Evolutionary conservation across 2,888 invertebrate species (phyloP), one percentile per base, ranked within the genome.

Genomic region (Euplagia quadripunctaria): DNA sequence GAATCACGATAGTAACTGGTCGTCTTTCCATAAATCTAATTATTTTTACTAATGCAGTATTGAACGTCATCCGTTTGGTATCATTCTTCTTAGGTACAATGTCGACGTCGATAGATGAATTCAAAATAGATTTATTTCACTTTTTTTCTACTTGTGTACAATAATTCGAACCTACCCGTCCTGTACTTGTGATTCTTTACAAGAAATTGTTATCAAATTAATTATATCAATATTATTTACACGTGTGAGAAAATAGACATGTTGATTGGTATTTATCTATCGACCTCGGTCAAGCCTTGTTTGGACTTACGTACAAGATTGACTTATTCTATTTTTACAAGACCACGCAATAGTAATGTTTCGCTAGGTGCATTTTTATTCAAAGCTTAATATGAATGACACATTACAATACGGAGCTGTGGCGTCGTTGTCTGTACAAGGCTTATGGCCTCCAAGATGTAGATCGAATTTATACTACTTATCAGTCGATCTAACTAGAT

Each of bases 71-170:
- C 52, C 17, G 4, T n/a, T n/a, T 20, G 43, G 42, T 68, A 20
- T 58, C n/a, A 20, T 2, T 70, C 42, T 63, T 41, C 17, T 52
- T n/a, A n/a, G n/a, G n/a, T 73, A 72, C 55, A 49, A 31, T 20
- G 4, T 65, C 67, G 72, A 73, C 6, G 76, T 77, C 82, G 82
- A 77, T 81, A 79, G 74, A 79, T 74, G 43, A 73, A 71, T 71
- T 68, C 11, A 41, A 20, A 43, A 49, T 41, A 64, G 11, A 31
- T 68, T 64, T 2, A 42, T 49, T 69, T 69, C 55, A 7, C 2
- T 31, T 64, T 58, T 9, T 8, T 43, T 64, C 55, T 72, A 64
- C 43, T 65, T 64, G 49, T 20, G 42, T 68, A 71, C 16, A 49
- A 31, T 31, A 31, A 20, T 68, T 43, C 41, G 43, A 67, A 46